Evolutionary conservation across 2,888 invertebrate genomes (phyloP).

Genomic region (Drosophila atroscutellata): DNA sequence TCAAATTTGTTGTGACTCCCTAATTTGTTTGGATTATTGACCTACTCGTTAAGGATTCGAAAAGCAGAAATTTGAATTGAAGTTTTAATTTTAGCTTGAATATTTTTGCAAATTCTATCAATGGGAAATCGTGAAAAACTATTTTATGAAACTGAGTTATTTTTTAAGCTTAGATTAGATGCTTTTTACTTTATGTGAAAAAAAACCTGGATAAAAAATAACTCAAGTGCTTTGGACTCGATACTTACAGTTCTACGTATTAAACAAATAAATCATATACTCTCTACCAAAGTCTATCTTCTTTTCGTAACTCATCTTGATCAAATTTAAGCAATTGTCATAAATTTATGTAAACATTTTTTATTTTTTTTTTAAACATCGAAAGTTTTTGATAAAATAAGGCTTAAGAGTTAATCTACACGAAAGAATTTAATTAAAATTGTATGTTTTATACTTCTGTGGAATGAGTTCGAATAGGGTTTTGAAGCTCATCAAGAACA

Average conservation of each 20-base stretch:
- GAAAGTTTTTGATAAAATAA: neutral
- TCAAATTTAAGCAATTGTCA: neutral
- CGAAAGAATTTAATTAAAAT: neutral
- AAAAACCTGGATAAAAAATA: neutral
- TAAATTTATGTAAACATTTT: neutral
- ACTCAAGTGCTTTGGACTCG: neutral
- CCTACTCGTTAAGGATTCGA: neutral
- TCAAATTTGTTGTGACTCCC: neutral
- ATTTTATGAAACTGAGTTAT: neutral
- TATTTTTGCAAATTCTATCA: neutral
- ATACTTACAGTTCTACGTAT: neutral
- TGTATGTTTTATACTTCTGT: neutral
- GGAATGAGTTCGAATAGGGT: neutral
- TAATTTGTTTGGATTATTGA: neutral
- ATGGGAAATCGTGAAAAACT: neutral
- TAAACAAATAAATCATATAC: neutral
- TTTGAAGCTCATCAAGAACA: neutral
- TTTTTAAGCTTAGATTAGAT: neutral
- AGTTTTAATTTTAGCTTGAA: neutral
- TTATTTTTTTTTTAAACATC: neutral
- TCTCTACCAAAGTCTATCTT: rapidly evolving
- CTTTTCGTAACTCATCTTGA: neutral
- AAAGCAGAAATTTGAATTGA: neutral
- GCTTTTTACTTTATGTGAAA: neutral
- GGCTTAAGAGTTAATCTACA: neutral